Evolutionary conservation across 2,888 invertebrate species (phyloP), one percentile per base, ranked within the genome.

Genomic region (Perdita meconis): DNA sequence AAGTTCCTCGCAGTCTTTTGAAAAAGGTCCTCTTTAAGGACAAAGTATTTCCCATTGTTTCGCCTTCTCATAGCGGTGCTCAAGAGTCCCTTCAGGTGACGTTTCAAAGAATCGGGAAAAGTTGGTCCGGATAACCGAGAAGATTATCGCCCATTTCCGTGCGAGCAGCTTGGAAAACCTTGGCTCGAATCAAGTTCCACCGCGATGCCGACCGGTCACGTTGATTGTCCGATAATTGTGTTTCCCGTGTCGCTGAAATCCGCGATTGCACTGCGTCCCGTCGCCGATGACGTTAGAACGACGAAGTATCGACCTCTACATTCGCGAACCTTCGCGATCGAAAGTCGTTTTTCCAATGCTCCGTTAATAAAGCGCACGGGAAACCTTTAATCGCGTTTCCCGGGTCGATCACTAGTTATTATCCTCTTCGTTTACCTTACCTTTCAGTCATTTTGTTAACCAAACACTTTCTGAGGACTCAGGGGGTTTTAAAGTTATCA

Each of bases 201-300:
- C 42, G 16, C 74, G 74, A 63, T 73, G 59, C 76, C 55, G n/a
- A 44, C 47, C 71, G 71, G 78, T 51, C 74, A 71, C 78, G 69
- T 78, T 86, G 86, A 87, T 87, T 81, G 82, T 73, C 77, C 86
- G 80, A 83, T 87, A 87, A 87, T 87, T 86, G 81, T 84, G 78
- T 86, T 85, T 82, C 74, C 81, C 70, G 66, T 83, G 81, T 73
- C 79, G 65, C 55, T 72, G 70, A 67, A 61, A 67, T 64, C 79
- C 67, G 67, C 65, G 60, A 75, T 80, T 78, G 73, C 74, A 73
- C 67, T 61, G 44, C 59, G 47, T 57, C 51, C 51, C 59, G 6
- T 47, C 38, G 42, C 56, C 12, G 16, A n/a, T 30, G 70, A 66
- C 74, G 73, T 61, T 59, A 65, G 44, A 22, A 30, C 51, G 42